These are phyloP conservation scores for Oostethus manadensis DNA, from an alignment of 2,113 vertebrate species.

Conservation along the genomic window DNA sequence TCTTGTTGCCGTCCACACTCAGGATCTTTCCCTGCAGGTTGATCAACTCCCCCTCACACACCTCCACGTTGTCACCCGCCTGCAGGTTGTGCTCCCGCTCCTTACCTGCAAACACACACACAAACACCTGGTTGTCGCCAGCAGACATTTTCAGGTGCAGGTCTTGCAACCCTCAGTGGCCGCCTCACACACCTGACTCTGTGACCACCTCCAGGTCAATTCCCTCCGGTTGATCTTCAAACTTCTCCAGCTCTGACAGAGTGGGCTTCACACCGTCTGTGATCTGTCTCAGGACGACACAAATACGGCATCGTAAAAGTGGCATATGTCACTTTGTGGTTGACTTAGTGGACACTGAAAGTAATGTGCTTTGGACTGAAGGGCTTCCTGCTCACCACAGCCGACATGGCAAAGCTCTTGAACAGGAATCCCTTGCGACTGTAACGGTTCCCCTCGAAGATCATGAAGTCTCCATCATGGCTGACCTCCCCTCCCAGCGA, in stretches of 20 bases:
- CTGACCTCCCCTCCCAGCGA: slow-evolving; percentile 90
- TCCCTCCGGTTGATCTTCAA: slow-evolving; percentile 93
- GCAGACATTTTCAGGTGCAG: not conserved
- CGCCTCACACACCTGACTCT: slow-evolving; percentile 75
- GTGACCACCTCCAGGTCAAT: slow-evolving; percentile 96
- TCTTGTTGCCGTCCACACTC: slow-evolving; percentile 93
- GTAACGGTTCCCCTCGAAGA: slow-evolving; percentile 95
- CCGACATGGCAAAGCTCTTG: slow-evolving; percentile 96
- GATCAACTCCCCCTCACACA: slow-evolving; percentile 93
- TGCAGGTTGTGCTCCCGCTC: slow-evolving; percentile 94
- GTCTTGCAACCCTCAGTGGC: not conserved
- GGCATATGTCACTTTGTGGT: too few species aligned
- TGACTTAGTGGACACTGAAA: too few species aligned
- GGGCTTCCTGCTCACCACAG: slow-evolving; percentile 76
- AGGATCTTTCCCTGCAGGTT: slow-evolving; percentile 95
- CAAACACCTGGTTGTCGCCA: not conserved
- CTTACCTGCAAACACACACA: slow-evolving; percentile 73
- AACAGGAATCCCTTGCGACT: slow-evolving; percentile 96
- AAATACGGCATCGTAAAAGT: not conserved
- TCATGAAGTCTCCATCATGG: slow-evolving; percentile 93
- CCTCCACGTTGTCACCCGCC: slow-evolving; percentile 92
- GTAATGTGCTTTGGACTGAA: too few species aligned
- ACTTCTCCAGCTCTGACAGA: slow-evolving; percentile 91
- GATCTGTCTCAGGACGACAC: slow-evolving; percentile 70
- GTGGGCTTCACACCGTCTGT: slow-evolving; percentile 95